Evolutionary conservation across 2,113 vertebrate species (phyloP).

Genomic region (Campylomormyrus numenius): DNA sequence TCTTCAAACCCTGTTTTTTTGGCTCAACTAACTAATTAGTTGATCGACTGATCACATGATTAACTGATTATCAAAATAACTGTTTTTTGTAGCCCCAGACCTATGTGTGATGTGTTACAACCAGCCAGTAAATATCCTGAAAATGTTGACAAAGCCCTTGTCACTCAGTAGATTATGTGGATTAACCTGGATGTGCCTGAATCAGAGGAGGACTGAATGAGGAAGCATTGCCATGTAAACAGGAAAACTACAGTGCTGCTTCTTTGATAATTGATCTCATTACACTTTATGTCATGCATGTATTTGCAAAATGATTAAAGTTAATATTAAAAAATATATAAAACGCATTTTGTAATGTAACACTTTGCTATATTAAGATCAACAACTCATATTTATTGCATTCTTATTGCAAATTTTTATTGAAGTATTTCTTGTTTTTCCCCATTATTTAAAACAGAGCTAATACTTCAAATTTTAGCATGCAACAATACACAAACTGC

Average conservation of each 20-base stretch:
- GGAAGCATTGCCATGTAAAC: background rate
- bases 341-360: background rate
- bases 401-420: background rate
- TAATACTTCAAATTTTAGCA: background rate
- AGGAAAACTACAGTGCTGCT: background rate
- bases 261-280: background rate
- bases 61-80: background rate
- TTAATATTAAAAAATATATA: background rate
- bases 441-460: background rate
- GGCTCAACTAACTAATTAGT: background rate
- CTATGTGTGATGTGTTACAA: background rate
- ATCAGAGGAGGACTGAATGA: background rate
- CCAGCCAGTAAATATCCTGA: background rate
- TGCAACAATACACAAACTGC: background rate
- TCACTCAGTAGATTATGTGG: background rate
- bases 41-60: background rate
- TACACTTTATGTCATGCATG: background rate
- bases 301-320: background rate
- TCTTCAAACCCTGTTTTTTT: background rate
- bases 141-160: background rate
- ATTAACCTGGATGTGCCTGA: background rate
- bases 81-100: background rate
- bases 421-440: background rate
- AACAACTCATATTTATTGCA: background rate
- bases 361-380: background rate